Conservation (phyloP, 2,888 invertebrate species). For the Sinelater perroti region DNA sequence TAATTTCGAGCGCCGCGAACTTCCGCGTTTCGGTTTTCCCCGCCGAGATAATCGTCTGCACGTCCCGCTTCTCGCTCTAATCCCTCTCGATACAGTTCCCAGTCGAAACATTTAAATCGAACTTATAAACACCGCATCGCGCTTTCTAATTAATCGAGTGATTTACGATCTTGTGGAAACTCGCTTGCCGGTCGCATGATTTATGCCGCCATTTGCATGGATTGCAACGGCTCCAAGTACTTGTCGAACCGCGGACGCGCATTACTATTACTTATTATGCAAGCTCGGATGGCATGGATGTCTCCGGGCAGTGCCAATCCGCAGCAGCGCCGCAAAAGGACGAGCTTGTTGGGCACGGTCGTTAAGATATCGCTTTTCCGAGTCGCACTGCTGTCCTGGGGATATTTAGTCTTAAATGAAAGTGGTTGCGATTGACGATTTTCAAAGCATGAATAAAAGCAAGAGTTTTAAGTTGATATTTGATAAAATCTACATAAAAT, state of each 20-base stretch:
- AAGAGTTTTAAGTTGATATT: too few relatives aligned
- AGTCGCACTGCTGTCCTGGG: too few relatives aligned
- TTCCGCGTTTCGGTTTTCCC: not conserved
- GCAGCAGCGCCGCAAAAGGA: conserved; percentile 6
- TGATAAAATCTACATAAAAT: too few relatives aligned
- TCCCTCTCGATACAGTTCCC: not conserved
- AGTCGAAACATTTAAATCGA: conserved; percentile 16
- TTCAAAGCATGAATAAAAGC: too few relatives aligned
- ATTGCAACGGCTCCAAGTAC: conserved; percentile 11
- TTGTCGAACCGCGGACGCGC: conserved; percentile 7
- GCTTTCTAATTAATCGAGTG: conserved; percentile 41
- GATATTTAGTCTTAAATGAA: too few relatives aligned
- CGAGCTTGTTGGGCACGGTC: too few relatives aligned
- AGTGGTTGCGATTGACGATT: too few relatives aligned
- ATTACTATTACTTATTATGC: conserved; percentile 17
- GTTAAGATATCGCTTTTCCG: too few relatives aligned
- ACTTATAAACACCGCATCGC: conserved; percentile 7
- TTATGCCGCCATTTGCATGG: conserved; percentile 19
- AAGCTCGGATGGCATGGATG: conserved; percentile 13
- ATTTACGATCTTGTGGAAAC: conserved; percentile 42
- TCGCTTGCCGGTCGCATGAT: conserved; percentile 19
- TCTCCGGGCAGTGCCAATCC: conserved; percentile 8
- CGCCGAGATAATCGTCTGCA: not conserved
- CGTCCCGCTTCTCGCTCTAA: not conserved
- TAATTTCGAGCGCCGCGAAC: not conserved